Percentiles rank a stretch among this genome's conserved stretches.
These are phyloP conservation scores for Aporophyla nigra DNA, from an alignment of 2,888 invertebrate genomes.

Conservation along the genomic window DNA sequence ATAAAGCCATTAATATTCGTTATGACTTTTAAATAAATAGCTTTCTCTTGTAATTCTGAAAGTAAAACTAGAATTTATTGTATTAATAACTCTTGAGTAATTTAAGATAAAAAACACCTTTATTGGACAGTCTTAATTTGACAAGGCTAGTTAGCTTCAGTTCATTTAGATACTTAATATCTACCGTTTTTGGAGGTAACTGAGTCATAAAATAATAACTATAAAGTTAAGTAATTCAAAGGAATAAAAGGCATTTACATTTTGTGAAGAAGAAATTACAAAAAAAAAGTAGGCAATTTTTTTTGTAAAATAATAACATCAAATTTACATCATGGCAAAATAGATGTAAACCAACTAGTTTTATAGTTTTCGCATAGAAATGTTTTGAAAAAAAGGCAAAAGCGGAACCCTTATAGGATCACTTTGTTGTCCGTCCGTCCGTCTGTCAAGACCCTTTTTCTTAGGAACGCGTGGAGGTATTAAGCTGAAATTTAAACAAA, in stretches of 20 bases:
- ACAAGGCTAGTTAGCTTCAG: neutral
- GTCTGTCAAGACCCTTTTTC: too few species aligned
- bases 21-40: slow-evolving; percentile 1
- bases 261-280: neutral
- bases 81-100: neutral
- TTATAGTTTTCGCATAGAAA: neutral
- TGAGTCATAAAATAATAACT: neutral
- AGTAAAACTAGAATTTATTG: neutral
- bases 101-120: neutral
- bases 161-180: neutral
- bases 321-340: neutral
- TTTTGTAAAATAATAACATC: neutral
- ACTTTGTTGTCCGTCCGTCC: too few species aligned
- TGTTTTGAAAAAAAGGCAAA: too few species aligned
- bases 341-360: too few species aligned
- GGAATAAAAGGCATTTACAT: neutral
- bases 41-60: neutral
- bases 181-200: neutral
- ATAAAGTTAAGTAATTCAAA: neutral
- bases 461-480: too few species aligned
- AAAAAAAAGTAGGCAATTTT: neutral
- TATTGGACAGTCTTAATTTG: slow-evolving; percentile 30
- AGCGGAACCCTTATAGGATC: too few species aligned
- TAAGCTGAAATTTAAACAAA: too few species aligned
- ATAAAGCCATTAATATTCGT: slow-evolving; percentile 1